Percentiles rank a stretch among this genome's conserved stretches.
Conservation (phyloP, 2,888 invertebrate genomes). For the Drosophila tanythrix region DNA sequence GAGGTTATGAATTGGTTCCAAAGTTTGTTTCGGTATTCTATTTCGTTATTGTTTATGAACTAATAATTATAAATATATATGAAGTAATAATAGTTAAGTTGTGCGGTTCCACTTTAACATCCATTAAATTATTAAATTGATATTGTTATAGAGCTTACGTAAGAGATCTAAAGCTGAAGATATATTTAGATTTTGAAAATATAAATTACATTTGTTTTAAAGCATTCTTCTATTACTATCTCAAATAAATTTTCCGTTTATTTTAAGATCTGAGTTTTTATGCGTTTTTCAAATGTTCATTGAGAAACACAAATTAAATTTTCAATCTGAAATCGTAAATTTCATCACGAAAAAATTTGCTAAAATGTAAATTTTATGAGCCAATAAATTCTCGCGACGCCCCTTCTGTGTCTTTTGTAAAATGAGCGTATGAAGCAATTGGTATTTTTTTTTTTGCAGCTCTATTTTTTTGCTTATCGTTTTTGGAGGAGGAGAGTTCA, state of each 20-base stretch:
- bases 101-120: background rate
- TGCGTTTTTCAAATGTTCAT: background rate
- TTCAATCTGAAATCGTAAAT: background rate
- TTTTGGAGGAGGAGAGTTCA: conserved; percentile 49
- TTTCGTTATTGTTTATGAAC: background rate
- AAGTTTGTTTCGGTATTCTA: background rate
- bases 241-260: background rate
- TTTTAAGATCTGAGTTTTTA: background rate
- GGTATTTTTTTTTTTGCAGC: conserved; percentile 2
- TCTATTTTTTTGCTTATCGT: conserved; percentile 29
- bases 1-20: background rate
- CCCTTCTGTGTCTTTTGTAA: conserved; percentile 14
- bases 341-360: conserved; percentile 3
- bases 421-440: conserved; percentile 25
- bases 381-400: conserved; percentile 22
- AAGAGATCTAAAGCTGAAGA: background rate
- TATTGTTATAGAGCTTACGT: background rate
- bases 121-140: background rate
- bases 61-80: background rate
- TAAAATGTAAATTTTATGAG: conserved; percentile 1
- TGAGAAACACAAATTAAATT: background rate
- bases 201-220: background rate
- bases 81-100: background rate
- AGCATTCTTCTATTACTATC: background rate
- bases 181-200: background rate